Base-by-base conservation (phyloP, 2,113 vertebrate genomes). In the Apodemus sylvaticus region DNA sequence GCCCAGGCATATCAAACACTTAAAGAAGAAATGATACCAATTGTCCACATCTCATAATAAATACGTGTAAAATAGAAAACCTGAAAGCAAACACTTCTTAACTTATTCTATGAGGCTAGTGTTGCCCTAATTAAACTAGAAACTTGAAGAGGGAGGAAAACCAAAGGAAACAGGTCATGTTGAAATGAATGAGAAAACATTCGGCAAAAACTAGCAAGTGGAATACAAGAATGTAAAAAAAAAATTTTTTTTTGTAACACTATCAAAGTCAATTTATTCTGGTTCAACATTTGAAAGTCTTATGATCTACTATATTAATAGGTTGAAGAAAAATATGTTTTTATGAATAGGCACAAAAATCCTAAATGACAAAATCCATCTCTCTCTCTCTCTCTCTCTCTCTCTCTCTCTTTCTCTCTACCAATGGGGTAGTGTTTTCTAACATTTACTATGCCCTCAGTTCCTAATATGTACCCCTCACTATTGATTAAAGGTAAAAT, bases 131-230 rank as follows among this genome's bases (percentile, higher is more conserved):
- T 51, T 77, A 85, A 58, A 79, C 22, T 39, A 51, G 48, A n/a
- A 39, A 89, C 48, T n/a, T 58, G 10, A 51, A 4, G 62, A 85
- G 42, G 36, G 76, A 93, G n/a, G 20, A n/a, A 93, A 71, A 64
- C 60, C 45, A 68, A 26, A 90, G 51, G 76, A 73, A 24, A 24
- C 58, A 48, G 77, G 42, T 95, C 68, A 60, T 53, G 77, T 60
- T 78, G 85, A 88, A 88, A 89, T 92, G 77, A 55, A 73, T 85
- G 13, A 13, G 58, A 66, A 96, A 16, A n/a, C 91, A 39, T 24
- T 73, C 13, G 74, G 17, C 51, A 86, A 66, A 86, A 66, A 68
- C 70, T 87, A 68, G 24, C n/a, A 78, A 53, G 22, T 58, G 7
- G 34, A 68, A 53, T 53, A 31, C 13, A 51, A 26, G 1, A 12